These are phyloP conservation scores for Todiramphus chloris DNA, from an alignment of 2,113 vertebrate species.

Conservation along the genomic window DNA sequence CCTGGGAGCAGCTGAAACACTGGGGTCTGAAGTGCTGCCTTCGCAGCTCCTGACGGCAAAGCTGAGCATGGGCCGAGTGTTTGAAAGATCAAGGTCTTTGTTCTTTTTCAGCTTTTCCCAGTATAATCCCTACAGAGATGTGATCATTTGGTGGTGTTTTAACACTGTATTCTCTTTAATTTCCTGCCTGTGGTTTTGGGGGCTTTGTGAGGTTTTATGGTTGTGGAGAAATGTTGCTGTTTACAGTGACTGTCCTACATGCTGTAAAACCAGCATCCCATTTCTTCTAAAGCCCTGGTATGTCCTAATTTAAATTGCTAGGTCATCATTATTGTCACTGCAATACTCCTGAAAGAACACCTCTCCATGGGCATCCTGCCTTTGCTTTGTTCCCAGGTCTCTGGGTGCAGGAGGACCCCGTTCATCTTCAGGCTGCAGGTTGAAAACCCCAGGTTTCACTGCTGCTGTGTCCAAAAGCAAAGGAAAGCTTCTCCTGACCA, in stretches of 20 bases:
- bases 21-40: background rate
- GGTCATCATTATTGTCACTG: background rate
- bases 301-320: constrained; percentile 19
- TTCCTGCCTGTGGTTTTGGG: constrained; percentile 54
- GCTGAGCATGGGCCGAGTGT: background rate
- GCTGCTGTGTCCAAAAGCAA: background rate
- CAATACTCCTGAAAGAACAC: background rate
- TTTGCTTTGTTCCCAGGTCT: background rate
- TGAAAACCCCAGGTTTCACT: background rate
- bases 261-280: background rate
- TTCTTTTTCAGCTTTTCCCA: constrained; percentile 39
- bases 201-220: constrained; percentile 16
- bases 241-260: constrained; percentile 11
- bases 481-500: background rate
- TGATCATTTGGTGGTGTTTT: constrained; percentile 7
- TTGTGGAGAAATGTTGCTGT: constrained; percentile 5
- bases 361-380: background rate
- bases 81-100: constrained; percentile 24
- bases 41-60: background rate
- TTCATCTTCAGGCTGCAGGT: background rate
- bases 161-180: constrained; percentile 40
- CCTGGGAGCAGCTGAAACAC: background rate
- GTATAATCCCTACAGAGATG: constrained; percentile 48
- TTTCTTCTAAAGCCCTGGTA: constrained; percentile 30
- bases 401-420: background rate